Evolutionary conservation across 2,797 vertebrate species (phyloP), one percentile per base, ranked within the genome.

Genomic region (Sebastes wilsoni): DNA sequence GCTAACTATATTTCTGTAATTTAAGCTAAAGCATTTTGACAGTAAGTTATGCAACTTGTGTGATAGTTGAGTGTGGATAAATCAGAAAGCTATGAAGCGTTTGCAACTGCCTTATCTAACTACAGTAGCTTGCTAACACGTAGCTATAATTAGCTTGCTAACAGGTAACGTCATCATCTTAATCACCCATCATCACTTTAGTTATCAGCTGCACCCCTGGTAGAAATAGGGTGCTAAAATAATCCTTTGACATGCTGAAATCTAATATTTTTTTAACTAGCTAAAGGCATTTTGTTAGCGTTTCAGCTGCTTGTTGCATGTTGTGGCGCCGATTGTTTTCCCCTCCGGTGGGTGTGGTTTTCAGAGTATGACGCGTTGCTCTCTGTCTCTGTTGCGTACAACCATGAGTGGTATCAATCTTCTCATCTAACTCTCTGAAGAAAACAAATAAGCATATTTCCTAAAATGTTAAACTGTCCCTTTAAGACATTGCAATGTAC

Each of bases 311-410:
- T 14, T 22, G 10, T 55, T 55, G 54, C 2, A 12, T 11, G 23
- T 34, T 34, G 9, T 54, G 49, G 20, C 0, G 20, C 49, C 4
- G 49, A 46, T 0, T 18, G 6, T 14, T 46, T 46, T 46, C 42
- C 0, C 0, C 42, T 18, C 16, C 0, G 0, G 42, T 46, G 42
- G 42, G 42, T 0, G 42, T 46, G 6, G 16, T 55, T 34, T 34
- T 34, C 32, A 34, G 32, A 34, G 0, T 38, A 38, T 38, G 12
- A 13, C 36, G 0, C 12, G 11, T 38, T 38, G 36, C 12, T 4
- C 36, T 38, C 36, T 38, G 9, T 34, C 4, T 38, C 4, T 38
- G 0, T 0, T 64, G 32, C 32, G 6, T 16, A 42, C 8, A 66
- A 38, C 1, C 62, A 65, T 42, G 42, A 25, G 28, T 34, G 10